Evolutionary conservation across 2,797 vertebrate species (phyloP).

Genomic region (Karalla daura): DNA sequence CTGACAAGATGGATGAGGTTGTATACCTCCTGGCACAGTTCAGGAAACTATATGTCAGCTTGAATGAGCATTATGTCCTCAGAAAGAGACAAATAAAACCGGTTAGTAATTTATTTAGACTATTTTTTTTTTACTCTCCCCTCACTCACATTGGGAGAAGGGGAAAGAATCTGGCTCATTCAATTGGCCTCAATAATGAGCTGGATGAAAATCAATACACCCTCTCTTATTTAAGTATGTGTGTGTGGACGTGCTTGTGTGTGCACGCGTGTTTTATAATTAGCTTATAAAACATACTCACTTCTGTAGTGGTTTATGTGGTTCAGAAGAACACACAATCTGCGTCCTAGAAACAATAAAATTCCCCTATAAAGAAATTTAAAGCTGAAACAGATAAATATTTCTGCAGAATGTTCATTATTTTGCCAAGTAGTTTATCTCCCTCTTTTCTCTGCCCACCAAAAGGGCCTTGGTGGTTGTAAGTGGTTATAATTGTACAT

Average conservation of each 20-base stretch:
- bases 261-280: conserved; percentile 49
- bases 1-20: conserved; percentile 53
- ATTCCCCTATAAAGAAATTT: conserved; percentile 44
- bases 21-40: conserved; percentile 38
- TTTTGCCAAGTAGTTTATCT: conserved; percentile 59
- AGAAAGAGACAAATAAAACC: conserved; percentile 46
- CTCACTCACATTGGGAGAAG: conserved; percentile 20
- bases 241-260: conserved; percentile 30
- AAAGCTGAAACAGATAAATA: conserved; percentile 64
- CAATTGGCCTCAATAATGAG: conserved; percentile 53
- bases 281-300: conserved; percentile 59
- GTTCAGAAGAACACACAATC: conserved; percentile 46
- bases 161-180: conserved; percentile 44
- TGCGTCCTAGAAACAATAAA: conserved; percentile 50
- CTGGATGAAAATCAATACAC: conserved; percentile 57
- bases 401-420: conserved; percentile 60
- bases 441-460: conserved; percentile 46
- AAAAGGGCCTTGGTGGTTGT: conserved; percentile 54
- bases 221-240: conserved; percentile 26
- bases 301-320: conserved; percentile 48
- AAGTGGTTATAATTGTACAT: conserved; percentile 72
- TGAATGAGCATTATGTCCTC: conserved; percentile 61
- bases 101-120: conserved; percentile 31
- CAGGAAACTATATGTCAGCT: conserved; percentile 60
- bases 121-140: conserved; percentile 4